Evolutionary conservation across 2,797 vertebrate species (phyloP).

Genomic region (Muscicapa striata): DNA sequence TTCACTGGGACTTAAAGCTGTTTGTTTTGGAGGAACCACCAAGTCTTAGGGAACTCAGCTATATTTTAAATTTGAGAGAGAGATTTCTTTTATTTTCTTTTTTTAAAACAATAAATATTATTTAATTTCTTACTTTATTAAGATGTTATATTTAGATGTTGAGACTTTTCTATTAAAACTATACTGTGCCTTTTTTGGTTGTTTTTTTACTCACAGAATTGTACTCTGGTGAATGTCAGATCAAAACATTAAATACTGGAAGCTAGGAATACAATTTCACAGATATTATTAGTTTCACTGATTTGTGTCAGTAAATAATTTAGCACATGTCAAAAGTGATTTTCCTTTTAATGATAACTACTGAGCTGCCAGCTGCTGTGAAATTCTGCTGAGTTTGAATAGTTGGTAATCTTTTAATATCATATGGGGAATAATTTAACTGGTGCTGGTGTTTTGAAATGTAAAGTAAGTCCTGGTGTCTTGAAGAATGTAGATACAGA

Average conservation of each 20-base stretch:
- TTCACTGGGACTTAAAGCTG: constrained; percentile 32
- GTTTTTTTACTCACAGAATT: background rate
- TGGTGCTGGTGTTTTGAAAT: background rate
- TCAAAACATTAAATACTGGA: background rate
- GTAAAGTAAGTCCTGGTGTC: background rate
- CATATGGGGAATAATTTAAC: background rate
- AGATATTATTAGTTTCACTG: background rate
- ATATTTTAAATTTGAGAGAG: constrained; percentile 20
- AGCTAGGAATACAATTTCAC: background rate
- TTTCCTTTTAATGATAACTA: constrained; percentile 19
- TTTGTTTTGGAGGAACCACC: constrained; percentile 44
- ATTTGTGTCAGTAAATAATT: background rate
- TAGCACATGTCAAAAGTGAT: background rate
- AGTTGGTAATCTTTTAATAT: constrained; percentile 28
- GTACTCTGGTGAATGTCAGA: background rate
- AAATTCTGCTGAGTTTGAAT: background rate
- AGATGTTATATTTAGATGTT: background rate
- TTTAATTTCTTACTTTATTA: constrained; percentile 10
- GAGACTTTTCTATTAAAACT: background rate
- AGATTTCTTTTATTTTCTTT: background rate
- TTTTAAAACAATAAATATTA: background rate
- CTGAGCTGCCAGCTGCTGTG: background rate
- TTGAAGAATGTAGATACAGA: background rate
- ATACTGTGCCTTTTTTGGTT: rapidly evolving
- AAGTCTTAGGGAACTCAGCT: constrained; percentile 12